These are phyloP conservation scores for Pseudonaja textilis DNA, from an alignment of 2,113 vertebrate species.

Conservation along the genomic window DNA sequence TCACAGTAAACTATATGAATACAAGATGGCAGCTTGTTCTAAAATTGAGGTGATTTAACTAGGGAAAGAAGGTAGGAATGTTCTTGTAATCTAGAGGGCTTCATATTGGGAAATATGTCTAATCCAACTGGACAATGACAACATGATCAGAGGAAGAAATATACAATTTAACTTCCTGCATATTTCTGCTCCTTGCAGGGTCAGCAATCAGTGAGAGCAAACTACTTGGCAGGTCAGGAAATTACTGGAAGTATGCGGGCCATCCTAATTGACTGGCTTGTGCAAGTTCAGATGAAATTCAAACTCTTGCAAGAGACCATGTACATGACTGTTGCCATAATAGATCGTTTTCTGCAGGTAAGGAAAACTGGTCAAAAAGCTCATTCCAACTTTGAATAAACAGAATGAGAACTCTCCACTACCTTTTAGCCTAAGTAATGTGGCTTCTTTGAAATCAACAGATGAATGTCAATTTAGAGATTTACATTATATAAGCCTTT, in stretches of 20 bases:
- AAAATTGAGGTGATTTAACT: background rate
- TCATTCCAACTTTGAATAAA: background rate
- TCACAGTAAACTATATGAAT: background rate
- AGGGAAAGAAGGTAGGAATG: background rate
- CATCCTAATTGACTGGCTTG: slow-evolving; percentile 86
- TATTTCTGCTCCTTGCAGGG: slow-evolving; percentile 56
- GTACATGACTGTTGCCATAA: slow-evolving; percentile 84
- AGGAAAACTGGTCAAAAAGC: background rate
- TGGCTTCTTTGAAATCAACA: background rate
- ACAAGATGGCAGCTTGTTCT: background rate
- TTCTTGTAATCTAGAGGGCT: background rate
- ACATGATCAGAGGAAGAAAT: background rate
- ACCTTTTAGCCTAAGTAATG: background rate
- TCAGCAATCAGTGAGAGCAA: slow-evolving; percentile 71
- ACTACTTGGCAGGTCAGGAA: slow-evolving; percentile 76
- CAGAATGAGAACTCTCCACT: background rate
- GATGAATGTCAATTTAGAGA: background rate
- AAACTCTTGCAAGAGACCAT: slow-evolving; percentile 82
- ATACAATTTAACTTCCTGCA: background rate
- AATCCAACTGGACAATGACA: background rate
- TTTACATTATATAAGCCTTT: background rate
- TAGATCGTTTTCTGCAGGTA: slow-evolving; percentile 87
- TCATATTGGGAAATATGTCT: background rate
- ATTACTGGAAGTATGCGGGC: slow-evolving; percentile 82
- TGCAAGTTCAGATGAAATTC: slow-evolving; percentile 82